Percentiles rank a stretch among this genome's conserved stretches.
phyloP scores from a whole-genome alignment of 2,797 vertebrate species.

The Gastrophryne carolinensis region DNA sequence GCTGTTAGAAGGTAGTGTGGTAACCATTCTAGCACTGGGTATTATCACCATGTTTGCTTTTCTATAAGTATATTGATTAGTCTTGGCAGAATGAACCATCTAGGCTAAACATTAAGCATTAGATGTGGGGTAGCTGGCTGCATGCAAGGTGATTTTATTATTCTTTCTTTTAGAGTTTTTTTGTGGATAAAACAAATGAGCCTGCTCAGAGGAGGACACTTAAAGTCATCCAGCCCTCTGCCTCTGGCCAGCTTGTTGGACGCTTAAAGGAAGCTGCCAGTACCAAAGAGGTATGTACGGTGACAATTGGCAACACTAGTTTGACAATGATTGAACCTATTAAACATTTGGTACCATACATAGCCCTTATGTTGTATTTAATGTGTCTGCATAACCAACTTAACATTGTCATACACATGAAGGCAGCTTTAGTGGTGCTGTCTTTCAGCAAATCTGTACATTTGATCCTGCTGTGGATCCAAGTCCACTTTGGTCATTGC shows the following conservation, averaged over 20 bases:
- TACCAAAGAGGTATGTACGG: too few species aligned
- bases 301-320: too few species aligned
- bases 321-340: too few species aligned
- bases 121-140: not conserved
- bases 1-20: slow-evolving; percentile 70
- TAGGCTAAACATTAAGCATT: slow-evolving; percentile 25
- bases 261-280: slow-evolving; percentile 74
- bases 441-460: too few species aligned
- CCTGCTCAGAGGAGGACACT: slow-evolving; percentile 74
- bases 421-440: too few species aligned
- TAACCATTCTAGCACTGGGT: slow-evolving; percentile 69
- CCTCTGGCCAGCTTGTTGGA: slow-evolving; percentile 72
- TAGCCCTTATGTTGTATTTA: too few species aligned
- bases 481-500: too few species aligned
- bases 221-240: slow-evolving; percentile 84
- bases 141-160: not conserved
- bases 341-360: too few species aligned
- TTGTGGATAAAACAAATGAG: slow-evolving; percentile 58
- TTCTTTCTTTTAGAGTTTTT: slow-evolving; percentile 69
- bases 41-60: slow-evolving; percentile 65
- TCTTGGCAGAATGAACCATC: slow-evolving; percentile 53
- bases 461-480: too few species aligned
- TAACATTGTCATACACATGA: too few species aligned
- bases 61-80: slow-evolving; percentile 54
- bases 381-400: too few species aligned